Base-by-base conservation (phyloP, 2,888 invertebrate species). In the Abrostola tripartita region DNA sequence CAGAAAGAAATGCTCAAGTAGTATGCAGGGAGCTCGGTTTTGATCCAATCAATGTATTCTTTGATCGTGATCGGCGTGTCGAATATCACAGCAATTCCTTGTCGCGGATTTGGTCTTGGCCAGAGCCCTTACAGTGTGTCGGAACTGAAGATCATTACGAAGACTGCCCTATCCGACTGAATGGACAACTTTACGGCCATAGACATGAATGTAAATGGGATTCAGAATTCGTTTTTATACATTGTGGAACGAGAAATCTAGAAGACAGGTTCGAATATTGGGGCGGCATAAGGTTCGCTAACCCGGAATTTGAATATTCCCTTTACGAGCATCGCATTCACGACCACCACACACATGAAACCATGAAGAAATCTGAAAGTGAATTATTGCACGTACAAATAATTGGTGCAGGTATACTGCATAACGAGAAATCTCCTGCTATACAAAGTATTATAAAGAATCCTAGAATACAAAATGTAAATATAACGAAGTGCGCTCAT, bases 1-100 rank as follows among this genome's bases (percentile, higher is more conserved):
- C 99, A 0, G 98, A 99, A 88, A 96, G 99, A 81, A 99, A 99
- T 87, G 99, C 99, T 5, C 97, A 99, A 95, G 99, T 99, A 0
- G 98, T 99, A 0, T 99, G 99, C 85, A 95, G 98, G 35, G 98
- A 99, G 88, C 92, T 99, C 51, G 99, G 99, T 8, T 97, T 97
- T 83, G 98, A 98, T 88, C 96, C 98, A 0, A 95, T 98, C 37
- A 98, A 99, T 87, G 97, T 98, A 0, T 98, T 97, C 86, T 98
- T 99, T 73, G 97, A 97, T 38, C 96, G 97, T 79, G 98, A 98
- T 76, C 96, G 97, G 5, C 95, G 99, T 74, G 97, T 98, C 72
- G 98, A 99, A 86, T 97, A 97, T 82, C 98, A 98, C 88, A 98
- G 98, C 54, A 98, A 98, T 82, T 97, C 98, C 0, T 91, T 98